Conservation (phyloP, 2,888 invertebrate species). For the Apamea epomidion region DNA sequence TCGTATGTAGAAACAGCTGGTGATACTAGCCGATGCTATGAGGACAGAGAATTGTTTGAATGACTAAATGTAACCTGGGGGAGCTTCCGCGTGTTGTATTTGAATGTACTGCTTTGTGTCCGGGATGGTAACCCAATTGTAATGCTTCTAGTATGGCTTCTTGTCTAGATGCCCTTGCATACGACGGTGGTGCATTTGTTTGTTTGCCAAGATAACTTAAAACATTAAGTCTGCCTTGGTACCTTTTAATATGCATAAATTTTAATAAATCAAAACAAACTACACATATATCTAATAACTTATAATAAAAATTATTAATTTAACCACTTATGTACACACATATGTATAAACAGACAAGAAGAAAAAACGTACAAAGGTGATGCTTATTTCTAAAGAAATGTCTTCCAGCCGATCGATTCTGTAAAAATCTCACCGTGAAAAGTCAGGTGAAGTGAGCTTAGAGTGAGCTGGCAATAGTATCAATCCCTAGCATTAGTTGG, state of each 20-base stretch:
- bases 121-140: background rate
- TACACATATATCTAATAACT: background rate
- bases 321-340: too few species aligned
- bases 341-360: too few species aligned
- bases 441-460: too few species aligned
- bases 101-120: background rate
- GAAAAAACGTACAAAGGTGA: too few species aligned
- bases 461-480: too few species aligned
- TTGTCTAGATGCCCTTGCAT: background rate
- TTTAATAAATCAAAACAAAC: background rate
- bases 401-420: too few species aligned
- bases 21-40: constrained; percentile 34
- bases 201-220: background rate
- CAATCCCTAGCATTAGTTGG: too few species aligned
- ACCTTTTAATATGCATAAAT: background rate
- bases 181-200: background rate
- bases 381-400: too few species aligned
- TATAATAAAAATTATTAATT: too few species aligned
- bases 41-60: constrained; percentile 38
- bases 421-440: too few species aligned
- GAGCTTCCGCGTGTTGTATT: constrained; percentile 7
- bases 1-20: constrained; percentile 60
- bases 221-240: background rate
- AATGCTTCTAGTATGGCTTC: background rate
- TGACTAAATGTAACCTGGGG: constrained; percentile 22